A percentile compares a stretch with the other conserved stretches of the same genome.
Evolutionary conservation across 2,113 vertebrate species (phyloP).

Genomic region (Sarotherodon lohbergeri): DNA sequence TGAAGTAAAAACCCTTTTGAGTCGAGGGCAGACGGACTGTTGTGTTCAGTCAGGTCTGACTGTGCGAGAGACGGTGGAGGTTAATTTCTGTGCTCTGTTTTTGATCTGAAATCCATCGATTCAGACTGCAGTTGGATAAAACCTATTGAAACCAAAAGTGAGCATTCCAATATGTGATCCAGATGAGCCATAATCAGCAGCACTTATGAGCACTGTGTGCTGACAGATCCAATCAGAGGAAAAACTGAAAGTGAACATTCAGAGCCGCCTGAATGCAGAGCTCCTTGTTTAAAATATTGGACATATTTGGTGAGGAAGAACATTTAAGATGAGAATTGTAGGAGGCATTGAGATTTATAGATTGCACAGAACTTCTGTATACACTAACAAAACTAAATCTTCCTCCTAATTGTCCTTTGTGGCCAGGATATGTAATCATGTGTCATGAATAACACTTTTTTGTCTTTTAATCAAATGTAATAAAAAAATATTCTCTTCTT

Average conservation of each 20-base stretch:
- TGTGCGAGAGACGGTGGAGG: not conserved
- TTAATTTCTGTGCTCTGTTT: not conserved
- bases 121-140: not conserved
- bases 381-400: not conserved
- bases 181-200: not conserved
- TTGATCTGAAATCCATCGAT: not conserved
- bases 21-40: not conserved
- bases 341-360: not conserved
- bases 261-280: not conserved
- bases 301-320: not conserved
- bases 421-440: not conserved
- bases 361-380: not conserved
- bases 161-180: not conserved
- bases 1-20: not conserved
- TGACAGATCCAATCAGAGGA: not conserved
- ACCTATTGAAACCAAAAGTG: not conserved
- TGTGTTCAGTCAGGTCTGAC: not conserved
- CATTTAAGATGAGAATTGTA: not conserved
- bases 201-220: not conserved
- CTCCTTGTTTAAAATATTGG: not conserved
- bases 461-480: not conserved
- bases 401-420: not conserved
- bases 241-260: not conserved
- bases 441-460: not conserved
- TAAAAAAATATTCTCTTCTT: not conserved